Conservation (phyloP, 2,888 invertebrate genomes). For the Aporophyla nigra region DNA sequence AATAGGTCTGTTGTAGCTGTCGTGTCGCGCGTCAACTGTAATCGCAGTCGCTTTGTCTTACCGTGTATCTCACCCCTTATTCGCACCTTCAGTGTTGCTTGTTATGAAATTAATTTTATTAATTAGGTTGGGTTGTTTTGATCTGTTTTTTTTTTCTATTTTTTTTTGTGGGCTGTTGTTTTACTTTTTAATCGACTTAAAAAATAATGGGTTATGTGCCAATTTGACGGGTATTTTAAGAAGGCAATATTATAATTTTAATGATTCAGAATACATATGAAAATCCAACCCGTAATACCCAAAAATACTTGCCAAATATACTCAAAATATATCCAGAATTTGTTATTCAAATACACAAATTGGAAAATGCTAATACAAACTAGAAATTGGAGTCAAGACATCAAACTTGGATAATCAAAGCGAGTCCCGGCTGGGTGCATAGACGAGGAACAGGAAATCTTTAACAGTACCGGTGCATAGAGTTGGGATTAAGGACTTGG, state of each 20-base stretch:
- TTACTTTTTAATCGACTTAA: not conserved
- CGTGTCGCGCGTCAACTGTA: slow-evolving; percentile 83
- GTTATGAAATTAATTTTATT: slow-evolving; percentile 66
- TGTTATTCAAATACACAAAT: slow-evolving; percentile 82
- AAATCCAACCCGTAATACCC: not conserved
- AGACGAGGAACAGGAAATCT: slow-evolving; percentile 72
- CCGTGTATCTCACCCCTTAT: slow-evolving; percentile 71
- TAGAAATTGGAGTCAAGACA: slow-evolving; percentile 82
- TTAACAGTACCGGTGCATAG: slow-evolving; percentile 63
- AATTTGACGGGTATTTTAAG: not conserved
- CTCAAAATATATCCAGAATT: slow-evolving; percentile 54
- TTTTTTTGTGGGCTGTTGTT: not conserved
- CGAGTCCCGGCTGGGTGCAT: slow-evolving; percentile 74
- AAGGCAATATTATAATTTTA: not conserved
- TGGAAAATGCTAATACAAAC: slow-evolving; percentile 86
- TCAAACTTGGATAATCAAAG: slow-evolving; percentile 90
- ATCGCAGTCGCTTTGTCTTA: slow-evolving; percentile 82
- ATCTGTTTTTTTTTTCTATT: not conserved
- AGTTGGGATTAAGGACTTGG: slow-evolving; percentile 11
- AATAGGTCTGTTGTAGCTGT: slow-evolving; percentile 80
- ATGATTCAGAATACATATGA: not conserved
- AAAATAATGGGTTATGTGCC: not conserved
- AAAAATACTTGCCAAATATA: slow-evolving; percentile 32
- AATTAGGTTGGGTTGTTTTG: slow-evolving; percentile 29
- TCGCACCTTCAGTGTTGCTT: slow-evolving; percentile 60